These are phyloP conservation scores for Thysanoteuthis rhombus DNA, from an alignment of 2,888 invertebrate genomes.

Conservation along the genomic window DNA sequence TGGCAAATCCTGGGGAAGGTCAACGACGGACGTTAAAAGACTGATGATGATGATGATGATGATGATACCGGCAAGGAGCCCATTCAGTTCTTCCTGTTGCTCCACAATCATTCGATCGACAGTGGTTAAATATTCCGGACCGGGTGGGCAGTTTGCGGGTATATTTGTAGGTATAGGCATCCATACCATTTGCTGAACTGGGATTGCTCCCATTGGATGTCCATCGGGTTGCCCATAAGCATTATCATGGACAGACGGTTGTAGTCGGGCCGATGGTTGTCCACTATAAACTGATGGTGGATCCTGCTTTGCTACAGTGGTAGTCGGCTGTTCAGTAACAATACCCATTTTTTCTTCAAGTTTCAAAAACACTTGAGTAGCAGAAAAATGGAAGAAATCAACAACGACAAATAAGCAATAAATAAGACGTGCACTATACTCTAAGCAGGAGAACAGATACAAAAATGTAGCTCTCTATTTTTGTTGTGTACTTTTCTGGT, in stretches of 20 bases:
- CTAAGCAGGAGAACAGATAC: no score
- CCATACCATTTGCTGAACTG: conserved; percentile 38
- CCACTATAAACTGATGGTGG: not conserved
- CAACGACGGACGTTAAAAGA: no score
- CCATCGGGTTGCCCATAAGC: conserved; percentile 29
- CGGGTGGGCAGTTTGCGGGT: conserved; percentile 59
- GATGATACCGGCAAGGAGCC: conserved; percentile 59
- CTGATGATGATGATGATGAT: no score
- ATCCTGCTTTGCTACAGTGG: not conserved
- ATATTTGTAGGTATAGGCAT: conserved; percentile 49
- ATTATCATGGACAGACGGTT: not conserved
- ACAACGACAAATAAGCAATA: no score
- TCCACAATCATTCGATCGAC: conserved; percentile 61
- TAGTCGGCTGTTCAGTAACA: no score
- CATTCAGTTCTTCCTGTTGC: conserved; percentile 59
- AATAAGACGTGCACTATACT: no score
- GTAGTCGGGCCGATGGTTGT: not conserved
- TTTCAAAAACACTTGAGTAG: no score
- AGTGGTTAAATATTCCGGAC: conserved; percentile 62
- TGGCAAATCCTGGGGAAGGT: no score
- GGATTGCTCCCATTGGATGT: conserved; percentile 35
- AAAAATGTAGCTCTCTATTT: no score
- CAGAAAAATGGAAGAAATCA: no score
- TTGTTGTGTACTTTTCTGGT: no score
- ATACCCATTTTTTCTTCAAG: no score